Conservation (phyloP, 2,888 invertebrate genomes). For the Cheilosia impressa region DNA sequence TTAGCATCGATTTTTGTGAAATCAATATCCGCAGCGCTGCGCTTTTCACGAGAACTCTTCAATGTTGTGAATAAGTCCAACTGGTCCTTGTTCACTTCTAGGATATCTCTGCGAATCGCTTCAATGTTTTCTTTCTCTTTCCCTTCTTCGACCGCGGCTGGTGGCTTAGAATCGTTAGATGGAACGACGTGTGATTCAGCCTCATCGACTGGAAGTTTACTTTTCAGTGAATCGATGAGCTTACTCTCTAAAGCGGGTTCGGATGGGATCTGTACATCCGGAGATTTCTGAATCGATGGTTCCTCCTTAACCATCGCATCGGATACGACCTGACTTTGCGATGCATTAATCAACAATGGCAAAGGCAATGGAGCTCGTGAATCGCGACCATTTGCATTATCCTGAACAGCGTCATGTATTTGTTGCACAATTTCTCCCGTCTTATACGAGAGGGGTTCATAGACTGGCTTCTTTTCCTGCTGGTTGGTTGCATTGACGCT, state of each 20-base stretch:
- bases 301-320: slow-evolving; percentile 18
- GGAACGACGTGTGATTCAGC: slow-evolving; percentile 7
- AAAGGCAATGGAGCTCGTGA: slow-evolving; percentile 80
- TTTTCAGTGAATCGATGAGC: slow-evolving; percentile 10
- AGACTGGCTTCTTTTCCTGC: slow-evolving; percentile 73
- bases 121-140: slow-evolving; percentile 78
- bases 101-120: slow-evolving; percentile 80
- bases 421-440: slow-evolving; percentile 78
- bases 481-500: slow-evolving; percentile 55
- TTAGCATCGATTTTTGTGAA: slow-evolving; percentile 52
- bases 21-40: slow-evolving; percentile 53
- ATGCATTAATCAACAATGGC: slow-evolving; percentile 79
- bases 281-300: slow-evolving; percentile 1
- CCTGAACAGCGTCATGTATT: slow-evolving; percentile 38
- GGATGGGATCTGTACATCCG: slow-evolving; percentile 54
- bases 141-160: slow-evolving; percentile 18
- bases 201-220: slow-evolving; percentile 59
- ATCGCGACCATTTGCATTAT: slow-evolving; percentile 45
- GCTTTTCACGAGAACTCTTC: slow-evolving; percentile 63
- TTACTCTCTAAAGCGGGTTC: slow-evolving; percentile 15
- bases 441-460: slow-evolving; percentile 81
- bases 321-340: slow-evolving; percentile 76
- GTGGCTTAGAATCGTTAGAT: slow-evolving; percentile 26
- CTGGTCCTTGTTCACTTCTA: slow-evolving; percentile 77
- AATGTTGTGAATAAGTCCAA: slow-evolving; percentile 41